Evolutionary conservation across 2,113 vertebrate genomes (phyloP), one percentile per base, ranked within the genome.

Genomic region (Apus apus): DNA sequence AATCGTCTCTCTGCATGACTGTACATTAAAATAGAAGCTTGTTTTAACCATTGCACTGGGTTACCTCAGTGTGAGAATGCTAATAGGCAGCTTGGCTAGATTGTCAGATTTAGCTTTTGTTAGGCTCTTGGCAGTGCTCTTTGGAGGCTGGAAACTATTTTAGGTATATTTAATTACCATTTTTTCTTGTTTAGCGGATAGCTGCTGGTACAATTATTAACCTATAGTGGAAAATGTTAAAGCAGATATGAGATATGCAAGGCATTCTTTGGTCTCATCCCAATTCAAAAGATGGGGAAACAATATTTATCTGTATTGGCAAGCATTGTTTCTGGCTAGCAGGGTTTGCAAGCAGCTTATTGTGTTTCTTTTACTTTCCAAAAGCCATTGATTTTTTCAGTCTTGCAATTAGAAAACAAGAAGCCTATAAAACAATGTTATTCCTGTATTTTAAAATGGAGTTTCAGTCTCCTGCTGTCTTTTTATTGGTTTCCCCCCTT

Each of bases 301-400:
- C 23, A 54, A 8, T 54, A 40, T 73, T 62, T 85, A 11, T 64
- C 3, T 57, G 64, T 86, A 61, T 73, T 2, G 1, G 58, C 27
- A 64, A 32, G 38, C 0, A 0, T 7, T 80, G 64, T 32, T 89
- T 60, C 77, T 93, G 90, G 45, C 66, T 61, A 6, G 26, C 40
- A 11, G 61, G 72, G 50, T 68, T 81, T 73, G 53, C 58, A 36
- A 60, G 66, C 66, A 46, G 66, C 79, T 90, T 64, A 6, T 70
- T 72, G 23, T 4, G 1, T 89, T 85, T 86, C 95, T 84, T 94
- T 81, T 75, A 57, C 85, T 56, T 96, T 94, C 94, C 96, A 73
- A 96, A 93, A 97, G 64, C 53, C 71, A 87, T 92, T 93, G 97
- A 91, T 95, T 96, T 96, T 88, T 90, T 74, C 36, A 62, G 68